Percentiles rank a stretch among this genome's conserved stretches.
These are phyloP conservation scores for Drosophila serrata DNA, from an alignment of 1,140 invertebrate genomes.

Conservation along the genomic window DNA sequence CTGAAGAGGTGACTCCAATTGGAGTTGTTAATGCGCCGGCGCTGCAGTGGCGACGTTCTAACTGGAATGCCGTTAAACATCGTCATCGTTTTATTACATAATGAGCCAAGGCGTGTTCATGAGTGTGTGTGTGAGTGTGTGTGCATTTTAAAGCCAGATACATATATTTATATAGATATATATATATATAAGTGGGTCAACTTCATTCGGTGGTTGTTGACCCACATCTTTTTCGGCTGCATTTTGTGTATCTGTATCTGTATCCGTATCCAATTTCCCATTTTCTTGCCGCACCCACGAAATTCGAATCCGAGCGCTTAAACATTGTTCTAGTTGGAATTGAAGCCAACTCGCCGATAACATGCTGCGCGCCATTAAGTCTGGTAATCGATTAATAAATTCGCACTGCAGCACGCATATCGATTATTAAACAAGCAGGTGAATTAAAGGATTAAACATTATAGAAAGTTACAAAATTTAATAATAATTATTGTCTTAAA, in stretches of 20 bases:
- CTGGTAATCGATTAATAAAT: constrained; percentile 29
- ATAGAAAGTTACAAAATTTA: too few species aligned
- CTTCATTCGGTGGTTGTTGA: constrained; percentile 81
- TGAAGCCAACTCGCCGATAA: constrained; percentile 36
- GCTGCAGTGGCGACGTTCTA: constrained; percentile 46
- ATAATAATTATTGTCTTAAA: too few species aligned
- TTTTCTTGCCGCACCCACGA: constrained; percentile 57
- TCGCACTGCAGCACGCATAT: constrained; percentile 1
- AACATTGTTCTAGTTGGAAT: constrained; percentile 29
- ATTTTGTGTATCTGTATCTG: constrained; percentile 34
- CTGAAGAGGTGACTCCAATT: constrained; percentile 59
- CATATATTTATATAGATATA: constrained; percentile 25
- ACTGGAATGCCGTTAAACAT: constrained; percentile 70
- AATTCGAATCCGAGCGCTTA: constrained; percentile 34
- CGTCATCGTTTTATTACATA: constrained; percentile 71
- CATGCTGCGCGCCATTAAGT: constrained; percentile 19
- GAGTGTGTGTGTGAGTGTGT: constrained; percentile 22
- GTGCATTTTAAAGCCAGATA: constrained; percentile 70
- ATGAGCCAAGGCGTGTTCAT: constrained; percentile 33
- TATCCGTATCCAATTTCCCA: constrained; percentile 26
- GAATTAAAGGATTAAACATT: too few species aligned
- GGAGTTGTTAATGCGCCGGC: constrained; percentile 74
- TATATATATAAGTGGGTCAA: constrained; percentile 65
- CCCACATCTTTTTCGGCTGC: constrained; percentile 75
- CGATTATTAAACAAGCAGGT: neutral